phyloP scores from a whole-genome alignment of 2,113 vertebrate genomes.

The Anoura caudifer region DNA sequence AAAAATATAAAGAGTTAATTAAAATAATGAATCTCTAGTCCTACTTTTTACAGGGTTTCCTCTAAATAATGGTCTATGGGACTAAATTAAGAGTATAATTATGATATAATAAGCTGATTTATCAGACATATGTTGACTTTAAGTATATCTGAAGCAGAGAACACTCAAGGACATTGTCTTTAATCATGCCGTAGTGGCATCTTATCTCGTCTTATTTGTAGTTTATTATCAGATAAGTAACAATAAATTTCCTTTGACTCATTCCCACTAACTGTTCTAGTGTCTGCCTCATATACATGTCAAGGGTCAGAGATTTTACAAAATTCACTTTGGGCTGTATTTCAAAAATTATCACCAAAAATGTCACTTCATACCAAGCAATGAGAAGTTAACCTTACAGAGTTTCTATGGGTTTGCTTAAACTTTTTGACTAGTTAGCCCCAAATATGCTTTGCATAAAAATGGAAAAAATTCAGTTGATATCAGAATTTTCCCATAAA shows the following conservation, averaged over 20 bases:
- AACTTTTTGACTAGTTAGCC: constrained; percentile 55
- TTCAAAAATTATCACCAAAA: constrained; percentile 50
- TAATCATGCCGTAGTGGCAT: neutral
- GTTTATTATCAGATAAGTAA: constrained; percentile 68
- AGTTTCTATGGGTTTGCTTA: constrained; percentile 46
- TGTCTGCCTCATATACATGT: constrained; percentile 56
- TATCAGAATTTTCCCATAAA: constrained; percentile 27
- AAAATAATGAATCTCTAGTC: neutral
- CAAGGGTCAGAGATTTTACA: constrained; percentile 24
- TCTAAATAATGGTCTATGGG: neutral
- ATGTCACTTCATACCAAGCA: neutral
- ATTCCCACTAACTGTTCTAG: constrained; percentile 57
- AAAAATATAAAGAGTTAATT: neutral
- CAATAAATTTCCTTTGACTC: constrained; percentile 52
- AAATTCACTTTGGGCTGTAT: neutral
- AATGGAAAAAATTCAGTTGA: constrained; percentile 48
- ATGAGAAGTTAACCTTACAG: neutral
- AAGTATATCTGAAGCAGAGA: neutral
- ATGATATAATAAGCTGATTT: constrained; percentile 29
- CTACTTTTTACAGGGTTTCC: neutral
- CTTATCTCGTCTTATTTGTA: constrained; percentile 59
- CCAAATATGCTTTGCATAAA: constrained; percentile 36
- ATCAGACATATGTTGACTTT: constrained; percentile 1
- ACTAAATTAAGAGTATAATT: constrained; percentile 43
- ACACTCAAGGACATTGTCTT: neutral